phyloP scores from a whole-genome alignment of 2,797 vertebrate species.

The Hirundo rustica region DNA sequence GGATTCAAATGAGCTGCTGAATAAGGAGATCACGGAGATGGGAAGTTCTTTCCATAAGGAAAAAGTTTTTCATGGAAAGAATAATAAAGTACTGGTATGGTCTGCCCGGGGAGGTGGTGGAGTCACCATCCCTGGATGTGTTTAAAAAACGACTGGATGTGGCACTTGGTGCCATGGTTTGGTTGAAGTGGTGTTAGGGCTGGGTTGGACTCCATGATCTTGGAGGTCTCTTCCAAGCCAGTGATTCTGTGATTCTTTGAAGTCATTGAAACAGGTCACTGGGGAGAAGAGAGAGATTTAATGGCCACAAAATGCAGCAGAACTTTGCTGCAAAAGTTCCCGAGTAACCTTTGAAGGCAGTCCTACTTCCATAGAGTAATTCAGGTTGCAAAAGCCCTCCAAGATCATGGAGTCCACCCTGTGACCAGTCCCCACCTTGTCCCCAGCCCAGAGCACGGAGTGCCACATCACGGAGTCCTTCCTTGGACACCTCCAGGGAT shows the following conservation, averaged over 20 bases:
- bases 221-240: neutral
- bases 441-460: neutral
- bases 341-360: neutral
- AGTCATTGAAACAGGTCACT: neutral
- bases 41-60: neutral
- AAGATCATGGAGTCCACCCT: neutral
- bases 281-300: neutral
- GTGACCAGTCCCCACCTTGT: neutral
- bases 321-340: neutral
- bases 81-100: neutral
- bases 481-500: neutral
- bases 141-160: neutral
- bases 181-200: neutral
- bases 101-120: neutral
- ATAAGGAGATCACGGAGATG: neutral
- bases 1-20: neutral
- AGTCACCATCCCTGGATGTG: neutral
- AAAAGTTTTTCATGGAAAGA: neutral
- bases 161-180: neutral
- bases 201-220: neutral
- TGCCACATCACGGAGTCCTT: accelerated
- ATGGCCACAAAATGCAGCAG: neutral
- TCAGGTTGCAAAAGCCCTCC: neutral
- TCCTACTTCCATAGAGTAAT: accelerated
- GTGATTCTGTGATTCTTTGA: neutral